Evolutionary conservation across 1,140 invertebrate genomes (phyloP).

Genomic region (Drosophila melanogaster): Release_6_plus_ISO1_MT NC_004354.4:7318501-7319000

Average conservation of each 20-base stretch:
- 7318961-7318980: slow-evolving; percentile 13
- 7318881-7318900: slow-evolving; percentile 55
- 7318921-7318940: slow-evolving; percentile 5
- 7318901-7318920: slow-evolving; percentile 45
- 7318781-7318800: slow-evolving; percentile 9
- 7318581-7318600: slow-evolving; percentile 26
- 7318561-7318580: slow-evolving; percentile 70
- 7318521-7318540: slow-evolving; percentile 1
- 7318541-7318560: slow-evolving; percentile 70
- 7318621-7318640: background rate
- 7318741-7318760: slow-evolving; percentile 82
- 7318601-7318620: background rate
- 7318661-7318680: slow-evolving; percentile 51
- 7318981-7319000: background rate
- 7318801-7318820: background rate
- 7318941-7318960: slow-evolving; percentile 6
- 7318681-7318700: slow-evolving; percentile 68
- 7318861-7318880: slow-evolving; percentile 62
- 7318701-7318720: slow-evolving; percentile 59
- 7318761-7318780: slow-evolving; percentile 68
- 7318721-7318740: slow-evolving; percentile 82
- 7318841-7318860: slow-evolving; percentile 15
- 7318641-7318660: slow-evolving; percentile 1
- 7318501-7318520: slow-evolving; percentile 7
- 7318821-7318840: slow-evolving; percentile 16